Conservation (phyloP, 2,888 invertebrate species). For the Pristionchus arcanus region DNA sequence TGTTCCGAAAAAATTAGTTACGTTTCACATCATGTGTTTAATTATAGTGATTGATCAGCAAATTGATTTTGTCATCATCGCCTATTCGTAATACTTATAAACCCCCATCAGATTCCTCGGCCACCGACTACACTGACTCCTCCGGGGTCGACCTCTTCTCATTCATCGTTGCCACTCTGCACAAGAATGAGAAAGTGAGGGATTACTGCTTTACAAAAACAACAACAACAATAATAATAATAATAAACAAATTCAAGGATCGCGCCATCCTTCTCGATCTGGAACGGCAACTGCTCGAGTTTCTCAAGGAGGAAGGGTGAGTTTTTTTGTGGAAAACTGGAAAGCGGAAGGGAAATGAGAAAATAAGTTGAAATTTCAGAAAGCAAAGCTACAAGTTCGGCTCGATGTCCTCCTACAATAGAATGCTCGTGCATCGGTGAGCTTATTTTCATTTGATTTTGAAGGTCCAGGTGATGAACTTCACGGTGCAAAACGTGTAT, state of each 20-base stretch:
- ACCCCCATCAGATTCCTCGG: conserved; percentile 84
- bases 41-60: background rate
- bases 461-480: no score
- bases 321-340: background rate
- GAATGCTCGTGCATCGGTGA: conserved; percentile 92
- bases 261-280: conserved; percentile 89
- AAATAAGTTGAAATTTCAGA: conserved; percentile 55
- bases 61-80: background rate
- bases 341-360: no score
- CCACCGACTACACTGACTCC: conserved; percentile 86
- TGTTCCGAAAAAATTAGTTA: no score
- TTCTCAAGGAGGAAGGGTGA: conserved; percentile 90
- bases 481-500: no score
- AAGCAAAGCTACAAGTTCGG: conserved; percentile 88
- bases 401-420: conserved; percentile 94
- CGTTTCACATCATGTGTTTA: no score
- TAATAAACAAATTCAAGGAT: conserved; percentile 82
- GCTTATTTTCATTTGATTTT: conserved; percentile 37
- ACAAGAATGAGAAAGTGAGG: conserved; percentile 87
- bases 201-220: background rate
- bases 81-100: background rate
- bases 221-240: no score
- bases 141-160: conserved; percentile 89
- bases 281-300: conserved; percentile 90
- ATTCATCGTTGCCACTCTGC: conserved; percentile 92